Base-by-base conservation (phyloP, 2,797 vertebrate species). In the Hypotaenidia okinawae region DNA sequence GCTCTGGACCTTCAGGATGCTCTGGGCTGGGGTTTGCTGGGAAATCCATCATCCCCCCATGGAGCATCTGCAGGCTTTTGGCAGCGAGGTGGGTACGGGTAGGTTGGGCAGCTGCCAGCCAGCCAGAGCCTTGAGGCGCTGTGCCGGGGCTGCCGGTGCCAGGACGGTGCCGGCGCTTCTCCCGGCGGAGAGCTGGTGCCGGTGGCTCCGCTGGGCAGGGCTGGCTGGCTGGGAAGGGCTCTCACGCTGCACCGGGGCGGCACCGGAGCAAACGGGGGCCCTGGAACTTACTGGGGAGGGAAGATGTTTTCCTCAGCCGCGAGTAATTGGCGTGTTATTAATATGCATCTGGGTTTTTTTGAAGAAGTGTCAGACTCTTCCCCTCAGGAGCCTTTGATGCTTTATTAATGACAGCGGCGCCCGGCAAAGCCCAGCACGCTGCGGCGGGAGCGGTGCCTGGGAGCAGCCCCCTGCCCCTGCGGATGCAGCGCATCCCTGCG, bases 331-430 rank as follows among this genome's bases (percentile, higher is more conserved):
- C n/a, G 54, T 24, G 0, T 45, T 47, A 14, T 90, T 80, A 72
- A 84, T 86, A 69, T 23, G 45, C 62, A 12, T 69, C 37, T 5
- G 21, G 21, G 45, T 9, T 11, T 64, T 94, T 84, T 22, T 58
- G 82, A 84, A 86, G 76, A 66, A 63, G 54, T 87, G 79, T 78
- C 77, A 67, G 32, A 22, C 62, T 73, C 80, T 82, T 10, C 73
- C 84, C 58, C 59, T 74, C n/a, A 47, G 94, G 91, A 84, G 80
- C 87, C 84, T 95, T 91, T 94, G 94, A 78, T 96, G 96, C 57
- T 83, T 92, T 94, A 86, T 96, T 88, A 47, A 85, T 47, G 75
- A 25, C 9, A 1, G 6, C 0, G 7, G 84, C 0, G 3, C 52
- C 18, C 64, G 52, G n/a, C 28, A 10, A 55, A 17, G 55, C 72